These are phyloP conservation scores for Aythya baeri DNA, from an alignment of 2,113 vertebrate species.

Conservation along the genomic window DNA sequence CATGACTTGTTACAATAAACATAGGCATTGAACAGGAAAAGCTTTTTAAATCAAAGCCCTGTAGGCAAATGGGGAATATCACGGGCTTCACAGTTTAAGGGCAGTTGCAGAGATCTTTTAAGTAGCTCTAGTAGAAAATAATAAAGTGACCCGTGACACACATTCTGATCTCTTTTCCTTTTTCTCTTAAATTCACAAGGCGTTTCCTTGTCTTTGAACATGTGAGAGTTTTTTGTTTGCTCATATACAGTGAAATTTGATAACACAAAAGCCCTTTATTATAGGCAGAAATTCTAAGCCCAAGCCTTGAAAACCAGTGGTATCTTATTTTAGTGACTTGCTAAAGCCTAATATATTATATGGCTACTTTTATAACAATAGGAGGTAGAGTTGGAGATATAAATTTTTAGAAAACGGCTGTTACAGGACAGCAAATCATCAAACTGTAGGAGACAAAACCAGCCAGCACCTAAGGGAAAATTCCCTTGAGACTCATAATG, in stretches of 20 bases:
- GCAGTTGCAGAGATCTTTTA: neutral
- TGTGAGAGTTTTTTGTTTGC: constrained; percentile 67
- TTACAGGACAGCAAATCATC: neutral
- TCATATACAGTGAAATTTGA: constrained; percentile 51
- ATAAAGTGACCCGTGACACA: neutral
- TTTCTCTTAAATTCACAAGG: constrained; percentile 57
- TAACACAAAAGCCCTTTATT: constrained; percentile 64
- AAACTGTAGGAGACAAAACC: neutral
- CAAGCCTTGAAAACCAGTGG: neutral
- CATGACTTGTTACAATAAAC: neutral
- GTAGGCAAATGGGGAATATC: neutral
- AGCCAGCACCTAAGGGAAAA: neutral
- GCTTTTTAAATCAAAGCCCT: neutral
- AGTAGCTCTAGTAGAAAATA: constrained; percentile 25
- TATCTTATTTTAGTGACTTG: constrained; percentile 25
- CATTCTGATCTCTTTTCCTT: constrained; percentile 24
- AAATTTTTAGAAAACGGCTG: neutral
- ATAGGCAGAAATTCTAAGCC: constrained; percentile 39
- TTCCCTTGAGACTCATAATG: neutral
- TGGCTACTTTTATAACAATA: neutral
- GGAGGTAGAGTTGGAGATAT: neutral
- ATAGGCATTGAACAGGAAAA: neutral
- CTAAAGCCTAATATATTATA: neutral
- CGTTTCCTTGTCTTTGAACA: constrained; percentile 59
- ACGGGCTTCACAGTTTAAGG: neutral